Percentiles rank a stretch among this genome's conserved stretches.
Evolutionary conservation across 1,140 invertebrate species (phyloP).

Genomic region (Myzus persicae): DNA sequence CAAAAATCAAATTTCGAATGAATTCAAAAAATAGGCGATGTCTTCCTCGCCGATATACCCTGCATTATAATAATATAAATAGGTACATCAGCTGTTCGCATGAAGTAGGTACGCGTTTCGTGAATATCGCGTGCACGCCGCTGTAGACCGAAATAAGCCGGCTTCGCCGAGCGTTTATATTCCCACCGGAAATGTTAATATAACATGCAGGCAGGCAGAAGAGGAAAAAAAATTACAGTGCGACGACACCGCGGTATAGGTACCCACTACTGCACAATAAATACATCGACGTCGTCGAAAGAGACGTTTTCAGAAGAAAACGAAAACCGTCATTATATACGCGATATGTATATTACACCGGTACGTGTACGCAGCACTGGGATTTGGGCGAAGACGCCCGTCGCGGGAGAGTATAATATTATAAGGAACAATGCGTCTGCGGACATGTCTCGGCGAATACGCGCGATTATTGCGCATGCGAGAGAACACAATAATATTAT

Average conservation of each 20-base stretch:
- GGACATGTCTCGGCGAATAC: not conserved
- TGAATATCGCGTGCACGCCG: not conserved
- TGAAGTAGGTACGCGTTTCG: not conserved
- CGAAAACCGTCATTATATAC: not conserved
- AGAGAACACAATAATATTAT: not conserved
- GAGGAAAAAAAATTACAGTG: not conserved
- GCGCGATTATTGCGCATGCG: not conserved
- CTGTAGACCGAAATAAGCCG: not conserved
- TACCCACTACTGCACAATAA: too few species aligned
- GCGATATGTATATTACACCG: not conserved
- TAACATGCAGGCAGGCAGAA: too few species aligned
- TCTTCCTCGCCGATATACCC: too few species aligned
- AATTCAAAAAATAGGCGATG: too few species aligned
- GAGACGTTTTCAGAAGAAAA: not conserved
- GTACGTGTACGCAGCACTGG: not conserved
- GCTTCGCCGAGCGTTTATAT: not conserved
- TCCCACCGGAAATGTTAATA: not conserved
- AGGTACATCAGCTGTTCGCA: too few species aligned
- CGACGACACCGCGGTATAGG: not conserved
- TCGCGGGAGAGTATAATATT: too few species aligned
- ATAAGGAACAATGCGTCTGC: conserved; percentile 3
- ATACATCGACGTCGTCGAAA: not conserved
- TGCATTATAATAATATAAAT: not conserved
- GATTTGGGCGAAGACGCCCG: not conserved
- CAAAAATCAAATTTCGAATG: too few species aligned